Conservation (phyloP, 2,113 vertebrate genomes). For the Xenopus borealis region DNA sequence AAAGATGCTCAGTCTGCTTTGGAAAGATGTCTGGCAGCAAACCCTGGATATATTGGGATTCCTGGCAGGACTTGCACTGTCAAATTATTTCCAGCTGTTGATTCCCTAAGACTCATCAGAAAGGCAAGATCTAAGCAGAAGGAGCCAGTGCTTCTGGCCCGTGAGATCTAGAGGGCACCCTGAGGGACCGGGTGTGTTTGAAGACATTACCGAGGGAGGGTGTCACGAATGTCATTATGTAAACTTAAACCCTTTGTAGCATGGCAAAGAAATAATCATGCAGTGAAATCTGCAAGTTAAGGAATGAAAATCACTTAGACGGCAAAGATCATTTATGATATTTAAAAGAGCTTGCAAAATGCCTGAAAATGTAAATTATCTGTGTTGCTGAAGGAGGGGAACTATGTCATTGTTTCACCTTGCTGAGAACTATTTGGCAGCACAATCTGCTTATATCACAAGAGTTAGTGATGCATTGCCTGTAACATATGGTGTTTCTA, state of each 20-base stretch:
- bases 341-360: too few species aligned
- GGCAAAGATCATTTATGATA: not conserved
- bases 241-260: not conserved
- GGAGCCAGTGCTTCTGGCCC: not conserved
- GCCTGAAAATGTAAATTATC: too few species aligned
- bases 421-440: slow-evolving; percentile 24
- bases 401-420: slow-evolving; percentile 21
- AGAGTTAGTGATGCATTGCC: too few species aligned
- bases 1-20: slow-evolving; percentile 41
- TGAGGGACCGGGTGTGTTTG: not conserved
- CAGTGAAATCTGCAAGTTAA: not conserved
- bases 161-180: slow-evolving; percentile 12
- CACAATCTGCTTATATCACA: not conserved
- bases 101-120: slow-evolving; percentile 26
- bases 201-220: slow-evolving; percentile 1
- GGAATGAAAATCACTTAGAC: not conserved
- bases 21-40: slow-evolving; percentile 49
- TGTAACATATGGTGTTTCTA: too few species aligned
- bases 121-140: slow-evolving; percentile 22
- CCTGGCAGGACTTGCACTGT: slow-evolving; percentile 51
- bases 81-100: slow-evolving; percentile 54
- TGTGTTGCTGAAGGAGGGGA: not conserved
- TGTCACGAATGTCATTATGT: not conserved
- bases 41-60: slow-evolving; percentile 36
- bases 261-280: not conserved